Base-by-base conservation (phyloP, 2,113 vertebrate genomes). In the Pavo muticus region DNA sequence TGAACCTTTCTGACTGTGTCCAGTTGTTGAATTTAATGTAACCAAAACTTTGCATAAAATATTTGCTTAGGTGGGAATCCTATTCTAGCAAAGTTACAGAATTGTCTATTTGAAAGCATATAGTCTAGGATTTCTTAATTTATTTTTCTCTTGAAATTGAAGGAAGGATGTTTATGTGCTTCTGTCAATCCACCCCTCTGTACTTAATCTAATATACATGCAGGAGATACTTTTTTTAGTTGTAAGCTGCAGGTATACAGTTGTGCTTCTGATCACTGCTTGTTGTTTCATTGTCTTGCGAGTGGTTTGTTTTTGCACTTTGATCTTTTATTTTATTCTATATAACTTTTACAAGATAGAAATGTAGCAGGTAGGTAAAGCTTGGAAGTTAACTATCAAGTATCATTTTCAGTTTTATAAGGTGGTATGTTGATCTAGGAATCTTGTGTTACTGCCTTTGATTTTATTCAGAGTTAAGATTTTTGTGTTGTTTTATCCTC, bases 371-470 rank as follows among this genome's bases (percentile, higher is more conserved):
- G 50, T 30, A 32, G n/a, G 29, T 63, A 57, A 63, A 92, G 10
- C 18, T 86, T 72, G 64, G 76, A 8, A 57, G 40, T 52, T 95
- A 50, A 15, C 39, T 59, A 0, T 11, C 23, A 45, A 68, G 27
- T 4, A 21, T 94, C 25, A 21, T 4, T 90, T 91, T 5, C 15
- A 44, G 65, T 90, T 95, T 93, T 77, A 75, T 76, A 90, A 91
- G 93, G 42, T 7, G 6, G 57, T 30, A 12, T 45, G 23, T 57
- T 16, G 8, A n/a, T 70, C 52, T 27, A 45, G 17, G 19, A 37
- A 79, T 84, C 18, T 86, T 81, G 4, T 37, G 8, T 82, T 83
- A 50, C 50, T 74, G 45, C 21, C 52, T 95, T 95, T 32, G 63
- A 15, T 75, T 84, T 87, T 86, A 37, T 52, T 84, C 29, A 65